Conservation (phyloP, 2,888 invertebrate species). For the Plutella xylostella region DNA sequence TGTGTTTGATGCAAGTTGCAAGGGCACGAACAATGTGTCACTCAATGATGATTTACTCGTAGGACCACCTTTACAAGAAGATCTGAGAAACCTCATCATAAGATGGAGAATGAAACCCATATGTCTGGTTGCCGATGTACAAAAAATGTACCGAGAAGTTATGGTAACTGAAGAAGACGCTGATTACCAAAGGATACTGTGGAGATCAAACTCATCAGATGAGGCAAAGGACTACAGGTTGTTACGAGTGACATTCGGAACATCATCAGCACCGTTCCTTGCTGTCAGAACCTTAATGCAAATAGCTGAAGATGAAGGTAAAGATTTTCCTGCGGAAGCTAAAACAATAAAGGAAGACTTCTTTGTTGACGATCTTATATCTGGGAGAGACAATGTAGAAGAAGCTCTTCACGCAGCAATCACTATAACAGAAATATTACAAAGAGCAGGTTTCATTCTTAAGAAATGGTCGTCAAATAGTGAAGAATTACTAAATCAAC, state of each 20-base stretch:
- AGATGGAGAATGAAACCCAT: slow-evolving; percentile 20
- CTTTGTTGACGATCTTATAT: slow-evolving; percentile 4
- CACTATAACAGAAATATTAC: neutral
- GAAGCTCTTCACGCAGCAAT: neutral
- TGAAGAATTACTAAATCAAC: neutral
- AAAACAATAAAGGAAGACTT: neutral
- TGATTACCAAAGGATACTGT: slow-evolving; percentile 21
- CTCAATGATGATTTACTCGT: slow-evolving; percentile 21
- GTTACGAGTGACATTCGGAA: slow-evolving; percentile 14
- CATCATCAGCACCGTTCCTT: slow-evolving; percentile 14
- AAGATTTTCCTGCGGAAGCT: neutral
- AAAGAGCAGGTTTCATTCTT: slow-evolving; percentile 3
- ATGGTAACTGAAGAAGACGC: slow-evolving; percentile 17
- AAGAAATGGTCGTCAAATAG: slow-evolving; percentile 13
- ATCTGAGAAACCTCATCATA: slow-evolving; percentile 21
- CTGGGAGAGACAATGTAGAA: neutral
- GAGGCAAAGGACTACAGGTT: slow-evolving; percentile 10
- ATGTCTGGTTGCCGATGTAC: slow-evolving; percentile 21
- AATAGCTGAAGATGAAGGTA: slow-evolving; percentile 1
- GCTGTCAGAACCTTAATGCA: slow-evolving; percentile 12
- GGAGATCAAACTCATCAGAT: slow-evolving; percentile 12
- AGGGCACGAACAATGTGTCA: slow-evolving; percentile 11
- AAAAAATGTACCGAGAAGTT: slow-evolving; percentile 26
- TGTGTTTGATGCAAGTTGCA: slow-evolving; percentile 15
- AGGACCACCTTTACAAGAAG: slow-evolving; percentile 21